phyloP scores from a whole-genome alignment of 2,797 vertebrate species.

The Ataeniobius toweri region DNA sequence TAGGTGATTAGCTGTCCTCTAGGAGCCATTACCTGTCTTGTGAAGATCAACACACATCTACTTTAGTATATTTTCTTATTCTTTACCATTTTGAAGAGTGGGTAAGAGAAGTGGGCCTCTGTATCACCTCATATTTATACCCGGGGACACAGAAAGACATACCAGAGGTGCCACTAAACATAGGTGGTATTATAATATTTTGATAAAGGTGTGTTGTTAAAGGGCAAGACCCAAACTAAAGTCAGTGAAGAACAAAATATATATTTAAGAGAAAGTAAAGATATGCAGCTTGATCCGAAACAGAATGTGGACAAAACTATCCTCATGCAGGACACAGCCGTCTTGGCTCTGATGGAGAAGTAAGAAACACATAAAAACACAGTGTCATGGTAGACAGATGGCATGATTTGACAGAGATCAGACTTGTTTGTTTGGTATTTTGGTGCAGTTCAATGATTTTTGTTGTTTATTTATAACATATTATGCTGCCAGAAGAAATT shows the following conservation, averaged over 20 bases:
- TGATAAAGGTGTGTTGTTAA: background rate
- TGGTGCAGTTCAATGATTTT: slow-evolving; percentile 43
- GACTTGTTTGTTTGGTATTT: slow-evolving; percentile 57
- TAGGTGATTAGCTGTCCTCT: too few relatives aligned
- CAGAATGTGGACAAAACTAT: slow-evolving; percentile 14
- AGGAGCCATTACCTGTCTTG: background rate
- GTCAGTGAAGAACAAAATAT: background rate
- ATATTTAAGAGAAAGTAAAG: slow-evolving; percentile 13
- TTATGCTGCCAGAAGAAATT: slow-evolving; percentile 57
- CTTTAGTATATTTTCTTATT: background rate
- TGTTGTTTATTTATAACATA: slow-evolving; percentile 58
- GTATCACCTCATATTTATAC: too few relatives aligned
- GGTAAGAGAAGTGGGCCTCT: too few relatives aligned
- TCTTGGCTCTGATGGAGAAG: slow-evolving; percentile 45
- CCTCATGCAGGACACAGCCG: slow-evolving; percentile 27
- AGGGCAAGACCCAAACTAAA: background rate
- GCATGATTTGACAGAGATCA: slow-evolving; percentile 62
- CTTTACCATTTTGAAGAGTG: background rate
- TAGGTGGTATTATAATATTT: background rate
- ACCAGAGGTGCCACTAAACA: background rate
- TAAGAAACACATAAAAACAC: slow-evolving; percentile 41
- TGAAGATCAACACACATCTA: background rate
- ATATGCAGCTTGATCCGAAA: slow-evolving; percentile 14
- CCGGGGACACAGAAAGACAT: background rate
- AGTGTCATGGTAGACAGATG: slow-evolving; percentile 63